Conservation (phyloP, 2,797 vertebrate genomes). For the Adrianichthys oophorus region DNA sequence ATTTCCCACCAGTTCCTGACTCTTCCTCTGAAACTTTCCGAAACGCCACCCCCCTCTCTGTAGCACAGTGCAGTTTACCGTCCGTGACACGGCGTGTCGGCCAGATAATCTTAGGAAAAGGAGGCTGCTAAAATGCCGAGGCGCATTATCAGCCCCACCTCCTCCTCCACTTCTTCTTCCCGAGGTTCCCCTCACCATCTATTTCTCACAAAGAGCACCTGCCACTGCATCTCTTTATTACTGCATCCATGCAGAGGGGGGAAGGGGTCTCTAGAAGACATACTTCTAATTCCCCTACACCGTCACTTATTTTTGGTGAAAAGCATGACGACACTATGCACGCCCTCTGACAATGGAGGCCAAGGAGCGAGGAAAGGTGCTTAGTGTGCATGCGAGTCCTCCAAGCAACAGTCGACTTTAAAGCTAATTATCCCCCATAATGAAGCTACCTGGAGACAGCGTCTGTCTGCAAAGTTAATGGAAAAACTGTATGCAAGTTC, state of each 20-base stretch:
- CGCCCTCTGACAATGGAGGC: constrained; percentile 61
- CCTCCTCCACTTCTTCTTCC: constrained; percentile 10
- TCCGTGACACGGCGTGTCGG: constrained; percentile 58
- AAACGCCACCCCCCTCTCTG: constrained; percentile 46
- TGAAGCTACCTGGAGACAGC: constrained; percentile 48
- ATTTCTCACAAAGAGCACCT: constrained; percentile 61
- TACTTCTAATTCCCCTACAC: constrained; percentile 44
- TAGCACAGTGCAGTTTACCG: constrained; percentile 56
- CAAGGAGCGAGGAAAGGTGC: constrained; percentile 5
- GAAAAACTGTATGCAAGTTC: constrained; percentile 55
- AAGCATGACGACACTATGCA: constrained; percentile 63
- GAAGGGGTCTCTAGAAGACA: constrained; percentile 18
- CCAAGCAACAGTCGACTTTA: constrained; percentile 43
- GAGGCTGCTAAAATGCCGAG: constrained; percentile 55
- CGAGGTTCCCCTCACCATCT: constrained; percentile 21
- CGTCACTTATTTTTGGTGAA: constrained; percentile 69
- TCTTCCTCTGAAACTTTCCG: constrained; percentile 59
- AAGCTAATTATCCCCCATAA: constrained; percentile 60
- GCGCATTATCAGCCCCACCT: constrained; percentile 38
- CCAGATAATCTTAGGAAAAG: constrained; percentile 66
- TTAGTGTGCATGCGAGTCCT: constrained; percentile 13
- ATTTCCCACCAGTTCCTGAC: constrained; percentile 26
- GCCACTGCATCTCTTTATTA: constrained; percentile 69
- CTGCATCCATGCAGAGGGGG: constrained; percentile 44
- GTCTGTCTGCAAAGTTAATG: constrained; percentile 63